Percentiles rank a stretch among this genome's conserved stretches.
Evolutionary conservation across 2,888 invertebrate genomes (phyloP).

Genomic region (Rhagonycha fulva): DNA sequence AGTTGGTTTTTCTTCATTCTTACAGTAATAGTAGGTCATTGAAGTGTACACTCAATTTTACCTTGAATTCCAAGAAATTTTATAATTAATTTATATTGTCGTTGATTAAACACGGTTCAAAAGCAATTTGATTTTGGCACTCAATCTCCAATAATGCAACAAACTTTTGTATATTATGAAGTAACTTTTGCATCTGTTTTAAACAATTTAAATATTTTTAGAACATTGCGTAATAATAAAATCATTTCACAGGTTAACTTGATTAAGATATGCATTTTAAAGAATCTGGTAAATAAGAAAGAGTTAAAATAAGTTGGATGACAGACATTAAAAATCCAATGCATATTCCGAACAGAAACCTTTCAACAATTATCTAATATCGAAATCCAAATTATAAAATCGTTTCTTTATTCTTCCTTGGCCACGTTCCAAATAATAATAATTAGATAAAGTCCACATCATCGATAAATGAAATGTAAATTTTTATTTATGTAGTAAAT

Average conservation of each 20-base stretch:
- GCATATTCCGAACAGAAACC: background rate
- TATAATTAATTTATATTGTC: background rate
- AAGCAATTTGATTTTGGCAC: background rate
- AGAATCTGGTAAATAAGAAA: background rate
- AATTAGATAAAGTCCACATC: background rate
- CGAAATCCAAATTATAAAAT: background rate
- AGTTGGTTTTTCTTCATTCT: background rate
- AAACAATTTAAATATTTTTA: background rate
- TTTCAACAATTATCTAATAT: background rate
- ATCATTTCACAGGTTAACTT: background rate
- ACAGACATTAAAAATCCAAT: background rate
- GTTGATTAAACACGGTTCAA: background rate
- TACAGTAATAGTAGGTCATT: background rate
- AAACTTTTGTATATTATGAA: background rate
- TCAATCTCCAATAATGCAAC: background rate
- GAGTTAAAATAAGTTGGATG: background rate
- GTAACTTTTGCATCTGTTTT: background rate
- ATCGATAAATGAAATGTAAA: conserved; percentile 6
- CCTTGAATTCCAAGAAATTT: background rate
- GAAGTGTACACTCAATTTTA: background rate
- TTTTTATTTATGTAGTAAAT: conserved; percentile 13
- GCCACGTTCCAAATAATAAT: background rate
- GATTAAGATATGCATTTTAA: background rate
- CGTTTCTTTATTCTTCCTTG: background rate
- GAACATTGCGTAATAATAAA: background rate